A percentile compares a stretch with the other conserved stretches of the same genome.
Conservation (phyloP, 2,113 vertebrate species). For the Proteles cristata region DNA sequence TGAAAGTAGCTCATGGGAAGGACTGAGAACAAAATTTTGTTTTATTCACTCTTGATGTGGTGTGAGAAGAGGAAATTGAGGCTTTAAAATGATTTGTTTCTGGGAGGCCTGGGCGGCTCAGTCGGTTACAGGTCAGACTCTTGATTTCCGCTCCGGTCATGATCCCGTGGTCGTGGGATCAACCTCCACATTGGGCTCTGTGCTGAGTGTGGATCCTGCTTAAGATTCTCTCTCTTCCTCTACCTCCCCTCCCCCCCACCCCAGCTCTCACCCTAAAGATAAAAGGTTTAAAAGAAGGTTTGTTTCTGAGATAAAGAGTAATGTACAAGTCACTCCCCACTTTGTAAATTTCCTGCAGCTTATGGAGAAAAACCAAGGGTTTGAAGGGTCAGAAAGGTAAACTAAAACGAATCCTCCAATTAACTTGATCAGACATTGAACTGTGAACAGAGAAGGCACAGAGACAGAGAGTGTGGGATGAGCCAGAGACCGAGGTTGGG, state of each 20-base stretch:
- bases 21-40: not conserved
- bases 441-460: not conserved
- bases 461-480: not conserved
- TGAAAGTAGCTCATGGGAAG: not conserved
- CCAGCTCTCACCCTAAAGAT: no score
- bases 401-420: not conserved
- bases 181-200: no score
- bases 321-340: not conserved
- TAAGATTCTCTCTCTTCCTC: no score
- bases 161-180: no score
- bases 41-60: not conserved
- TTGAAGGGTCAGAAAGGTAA: not conserved
- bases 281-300: not conserved
- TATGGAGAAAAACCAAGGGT: not conserved
- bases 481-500: not conserved
- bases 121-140: no score
- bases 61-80: not conserved
- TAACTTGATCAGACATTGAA: not conserved
- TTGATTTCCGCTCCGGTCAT: no score
- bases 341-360: not conserved
- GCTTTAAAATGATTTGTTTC: slow-evolving; percentile 5
- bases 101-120: not conserved
- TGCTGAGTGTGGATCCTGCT: no score
- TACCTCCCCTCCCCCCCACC: no score
- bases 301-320: not conserved